Evolutionary conservation across 2,113 vertebrate species (phyloP).

Genomic region (Leptodactylus fuscus): DNA sequence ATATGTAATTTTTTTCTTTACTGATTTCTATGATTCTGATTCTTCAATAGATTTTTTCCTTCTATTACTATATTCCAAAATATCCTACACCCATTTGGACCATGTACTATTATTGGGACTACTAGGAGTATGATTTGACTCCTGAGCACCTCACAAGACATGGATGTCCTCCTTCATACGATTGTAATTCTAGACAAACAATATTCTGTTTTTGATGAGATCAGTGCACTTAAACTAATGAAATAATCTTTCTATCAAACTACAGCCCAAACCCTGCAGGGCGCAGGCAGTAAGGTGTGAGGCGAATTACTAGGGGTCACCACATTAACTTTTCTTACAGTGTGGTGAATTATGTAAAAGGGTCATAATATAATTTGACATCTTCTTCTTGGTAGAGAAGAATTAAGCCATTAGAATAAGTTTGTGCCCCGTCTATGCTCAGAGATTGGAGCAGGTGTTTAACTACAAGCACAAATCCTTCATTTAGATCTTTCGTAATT

Average conservation of each 20-base stretch:
- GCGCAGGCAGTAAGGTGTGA: constrained; percentile 25
- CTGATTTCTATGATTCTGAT: no score
- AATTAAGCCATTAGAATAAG: constrained; percentile 39
- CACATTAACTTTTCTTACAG: constrained; percentile 15
- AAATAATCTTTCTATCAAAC: constrained; percentile 53
- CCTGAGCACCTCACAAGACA: neutral
- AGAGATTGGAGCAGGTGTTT: constrained; percentile 59
- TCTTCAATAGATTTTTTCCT: no score
- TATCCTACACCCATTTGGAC: no score
- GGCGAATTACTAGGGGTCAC: constrained; percentile 16
- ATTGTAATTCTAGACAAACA: neutral
- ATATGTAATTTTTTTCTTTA: no score
- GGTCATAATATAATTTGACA: constrained; percentile 56
- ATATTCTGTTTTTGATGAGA: constrained; percentile 16
- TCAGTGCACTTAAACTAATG: constrained; percentile 38
- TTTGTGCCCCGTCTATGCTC: constrained; percentile 1
- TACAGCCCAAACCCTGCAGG: constrained; percentile 1
- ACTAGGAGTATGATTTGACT: neutral
- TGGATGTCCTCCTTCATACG: neutral
- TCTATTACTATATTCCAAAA: no score
- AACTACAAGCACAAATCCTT: constrained; percentile 50
- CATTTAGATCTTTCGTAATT: constrained; percentile 49
- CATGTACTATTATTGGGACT: no score
- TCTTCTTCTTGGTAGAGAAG: constrained; percentile 35
- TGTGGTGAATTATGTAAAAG: constrained; percentile 22